These are phyloP conservation scores for Puma concolor DNA, from an alignment of 2,113 vertebrate genomes.

Conservation along the genomic window DNA sequence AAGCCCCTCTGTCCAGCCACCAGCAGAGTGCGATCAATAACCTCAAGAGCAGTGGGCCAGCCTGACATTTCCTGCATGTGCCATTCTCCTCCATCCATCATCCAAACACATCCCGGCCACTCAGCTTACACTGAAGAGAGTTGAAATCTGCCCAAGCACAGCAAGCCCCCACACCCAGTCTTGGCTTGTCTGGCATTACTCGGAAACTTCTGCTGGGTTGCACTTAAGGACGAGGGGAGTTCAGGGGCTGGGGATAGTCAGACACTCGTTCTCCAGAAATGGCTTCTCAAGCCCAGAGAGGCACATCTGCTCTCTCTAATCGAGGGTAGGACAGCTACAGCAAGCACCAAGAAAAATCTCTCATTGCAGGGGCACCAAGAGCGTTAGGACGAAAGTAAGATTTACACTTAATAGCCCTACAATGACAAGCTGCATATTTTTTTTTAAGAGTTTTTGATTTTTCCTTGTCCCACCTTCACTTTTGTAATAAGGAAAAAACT, in stretches of 20 bases:
- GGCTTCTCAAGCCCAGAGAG: background rate
- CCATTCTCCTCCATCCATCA: constrained; percentile 12
- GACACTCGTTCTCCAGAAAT: background rate
- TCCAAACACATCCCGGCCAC: background rate
- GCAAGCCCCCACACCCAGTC: background rate
- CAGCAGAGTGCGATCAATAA: background rate
- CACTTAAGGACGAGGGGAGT: background rate
- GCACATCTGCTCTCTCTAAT: background rate
- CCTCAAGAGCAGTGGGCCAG: background rate
- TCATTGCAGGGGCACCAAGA: background rate
- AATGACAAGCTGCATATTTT: fast-evolving
- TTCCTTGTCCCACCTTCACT: background rate
- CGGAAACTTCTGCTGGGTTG: background rate
- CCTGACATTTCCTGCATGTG: fast-evolving
- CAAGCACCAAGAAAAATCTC: background rate
- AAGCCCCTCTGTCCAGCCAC: background rate
- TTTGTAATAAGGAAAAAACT: background rate
- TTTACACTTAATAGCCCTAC: background rate
- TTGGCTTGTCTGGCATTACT: background rate
- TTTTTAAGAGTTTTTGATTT: background rate
- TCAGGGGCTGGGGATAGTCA: background rate
- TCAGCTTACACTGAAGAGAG: background rate
- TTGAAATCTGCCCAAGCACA: background rate
- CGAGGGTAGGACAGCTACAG: background rate
- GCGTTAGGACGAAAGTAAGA: background rate